These are phyloP conservation scores for Archivesica marissinica DNA, from an alignment of 1,140 invertebrate genomes.

Conservation along the genomic window DNA sequence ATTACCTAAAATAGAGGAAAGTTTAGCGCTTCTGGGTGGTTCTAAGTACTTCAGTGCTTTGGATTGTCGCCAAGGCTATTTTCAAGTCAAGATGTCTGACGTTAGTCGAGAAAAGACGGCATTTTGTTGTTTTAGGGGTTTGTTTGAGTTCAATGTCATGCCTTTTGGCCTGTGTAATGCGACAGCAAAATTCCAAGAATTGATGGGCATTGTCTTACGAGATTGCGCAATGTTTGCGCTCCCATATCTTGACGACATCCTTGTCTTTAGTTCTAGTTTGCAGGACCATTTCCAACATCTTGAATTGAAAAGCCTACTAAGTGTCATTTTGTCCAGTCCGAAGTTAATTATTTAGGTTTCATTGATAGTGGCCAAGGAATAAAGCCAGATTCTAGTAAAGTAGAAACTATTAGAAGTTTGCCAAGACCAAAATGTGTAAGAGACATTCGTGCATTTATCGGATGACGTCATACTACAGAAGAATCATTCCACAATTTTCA, in stretches of 20 bases:
- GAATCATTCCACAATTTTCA: background rate
- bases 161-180: slow-evolving; percentile 70
- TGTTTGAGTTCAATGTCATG: slow-evolving; percentile 74
- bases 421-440: slow-evolving; percentile 41
- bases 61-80: slow-evolving; percentile 22
- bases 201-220: slow-evolving; percentile 67
- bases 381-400: slow-evolving; percentile 59
- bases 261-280: background rate
- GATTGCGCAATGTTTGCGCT: background rate
- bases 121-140: slow-evolving; percentile 50
- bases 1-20: background rate
- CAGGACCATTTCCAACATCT: slow-evolving; percentile 29
- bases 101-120: slow-evolving; percentile 79
- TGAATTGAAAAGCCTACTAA: slow-evolving; percentile 36
- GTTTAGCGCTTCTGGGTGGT: slow-evolving; percentile 19
- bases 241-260: background rate
- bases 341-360: slow-evolving; percentile 58
- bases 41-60: slow-evolving; percentile 52
- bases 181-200: slow-evolving; percentile 69
- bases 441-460: slow-evolving; percentile 60
- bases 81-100: background rate
- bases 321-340: slow-evolving; percentile 58
- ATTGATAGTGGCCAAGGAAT: slow-evolving; percentile 48
- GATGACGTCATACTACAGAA: slow-evolving; percentile 36
- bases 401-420: slow-evolving; percentile 45